These are phyloP conservation scores for Styela clava DNA, from an alignment of 23 tunicate genomes.

Conservation along the genomic window DNA sequence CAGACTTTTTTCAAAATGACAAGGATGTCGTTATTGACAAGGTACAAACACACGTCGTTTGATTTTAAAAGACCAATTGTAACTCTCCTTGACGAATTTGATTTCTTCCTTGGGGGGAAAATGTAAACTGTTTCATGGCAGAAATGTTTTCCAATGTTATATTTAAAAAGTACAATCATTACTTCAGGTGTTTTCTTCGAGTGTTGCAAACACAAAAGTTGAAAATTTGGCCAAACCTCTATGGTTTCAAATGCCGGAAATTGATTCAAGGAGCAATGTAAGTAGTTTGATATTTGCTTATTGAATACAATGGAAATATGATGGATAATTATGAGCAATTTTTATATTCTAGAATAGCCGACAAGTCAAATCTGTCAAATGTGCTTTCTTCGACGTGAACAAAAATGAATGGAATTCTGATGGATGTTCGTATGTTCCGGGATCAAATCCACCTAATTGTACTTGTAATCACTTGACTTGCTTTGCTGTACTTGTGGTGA, in stretches of 20 bases:
- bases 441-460: slow-evolving; percentile 25
- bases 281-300: too few species aligned
- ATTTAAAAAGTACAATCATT: too few species aligned
- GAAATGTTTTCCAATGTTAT: too few species aligned
- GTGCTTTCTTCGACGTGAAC: background rate
- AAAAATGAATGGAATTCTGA: background rate
- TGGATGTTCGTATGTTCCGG: slow-evolving; percentile 27
- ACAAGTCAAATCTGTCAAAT: background rate
- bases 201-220: background rate
- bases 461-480: slow-evolving; percentile 52
- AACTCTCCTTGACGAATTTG: too few species aligned
- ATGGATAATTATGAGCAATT: too few species aligned
- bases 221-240: background rate
- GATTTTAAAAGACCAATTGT: too few species aligned
- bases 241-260: background rate
- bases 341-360: background rate
- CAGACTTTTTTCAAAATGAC: background rate
- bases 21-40: background rate
- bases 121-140: too few species aligned
- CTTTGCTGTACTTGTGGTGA: slow-evolving; percentile 58
- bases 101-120: too few species aligned
- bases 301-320: too few species aligned
- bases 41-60: too few species aligned
- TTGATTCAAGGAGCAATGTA: background rate
- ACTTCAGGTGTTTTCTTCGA: background rate